A percentile compares a stretch with the other conserved stretches of the same genome.
Conservation (phyloP, 2,113 vertebrate species). For the Nansenia antarctica region DNA sequence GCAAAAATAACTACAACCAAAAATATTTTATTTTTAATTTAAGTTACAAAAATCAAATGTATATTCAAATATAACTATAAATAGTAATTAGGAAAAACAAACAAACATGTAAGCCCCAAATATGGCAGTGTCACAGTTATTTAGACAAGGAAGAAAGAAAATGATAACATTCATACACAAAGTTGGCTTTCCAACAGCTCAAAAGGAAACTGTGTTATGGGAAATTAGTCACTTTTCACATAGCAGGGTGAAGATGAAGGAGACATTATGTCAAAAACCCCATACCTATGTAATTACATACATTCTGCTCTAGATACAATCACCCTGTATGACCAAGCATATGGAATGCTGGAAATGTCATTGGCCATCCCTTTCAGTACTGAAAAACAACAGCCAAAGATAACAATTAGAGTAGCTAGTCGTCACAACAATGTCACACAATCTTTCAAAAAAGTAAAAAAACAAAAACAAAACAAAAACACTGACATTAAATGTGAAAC, state of each 20-base stretch:
- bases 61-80: slow-evolving; percentile 44
- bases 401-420: slow-evolving; percentile 1
- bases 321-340: slow-evolving; percentile 29
- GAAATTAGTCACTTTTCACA: background rate
- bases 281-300: background rate
- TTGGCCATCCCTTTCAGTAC: slow-evolving; percentile 34
- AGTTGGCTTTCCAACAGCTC: slow-evolving; percentile 26
- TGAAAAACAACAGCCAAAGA: slow-evolving; percentile 26
- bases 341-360: background rate
- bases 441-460: slow-evolving; percentile 18
- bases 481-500: slow-evolving; percentile 13
- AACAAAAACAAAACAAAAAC: slow-evolving; percentile 16
- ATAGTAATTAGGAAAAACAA: slow-evolving; percentile 31
- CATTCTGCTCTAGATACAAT: slow-evolving; percentile 23
- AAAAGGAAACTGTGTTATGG: slow-evolving; percentile 15
- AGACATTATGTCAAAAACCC: slow-evolving; percentile 14
- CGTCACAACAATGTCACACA: no score
- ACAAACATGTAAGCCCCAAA: slow-evolving; percentile 38
- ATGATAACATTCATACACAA: slow-evolving; percentile 3
- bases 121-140: slow-evolving; percentile 58
- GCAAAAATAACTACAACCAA: slow-evolving; percentile 37
- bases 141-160: slow-evolving; percentile 46
- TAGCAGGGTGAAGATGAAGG: background rate
- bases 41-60: slow-evolving; percentile 30
- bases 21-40: slow-evolving; percentile 36